phyloP scores from a whole-genome alignment of 2,797 vertebrate genomes.

The Hyperoplus immaculatus region DNA sequence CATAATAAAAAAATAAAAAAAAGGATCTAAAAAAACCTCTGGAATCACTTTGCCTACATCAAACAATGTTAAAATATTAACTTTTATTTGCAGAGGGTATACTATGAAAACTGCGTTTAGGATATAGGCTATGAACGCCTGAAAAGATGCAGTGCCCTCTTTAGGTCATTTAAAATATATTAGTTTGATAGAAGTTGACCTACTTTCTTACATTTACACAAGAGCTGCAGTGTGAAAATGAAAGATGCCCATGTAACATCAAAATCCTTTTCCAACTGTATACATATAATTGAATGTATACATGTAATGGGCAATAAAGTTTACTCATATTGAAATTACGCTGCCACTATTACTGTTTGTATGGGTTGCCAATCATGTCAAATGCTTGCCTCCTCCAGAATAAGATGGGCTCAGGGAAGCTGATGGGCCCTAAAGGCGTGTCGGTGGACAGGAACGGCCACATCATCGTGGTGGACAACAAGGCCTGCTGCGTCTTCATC shows the following conservation, averaged over 20 bases:
- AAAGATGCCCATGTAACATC: background rate
- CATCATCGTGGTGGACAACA: conserved; percentile 98
- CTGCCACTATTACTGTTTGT: background rate
- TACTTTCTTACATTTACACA: background rate
- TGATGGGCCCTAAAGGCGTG: conserved; percentile 99
- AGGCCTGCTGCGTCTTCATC: conserved; percentile 98
- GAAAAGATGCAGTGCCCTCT: too few species aligned
- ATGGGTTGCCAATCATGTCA: background rate
- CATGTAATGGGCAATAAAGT: background rate
- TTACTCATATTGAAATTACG: background rate
- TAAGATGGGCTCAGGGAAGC: conserved; percentile 97
- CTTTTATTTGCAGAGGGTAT: too few species aligned
- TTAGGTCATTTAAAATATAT: too few species aligned
- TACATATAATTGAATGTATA: background rate
- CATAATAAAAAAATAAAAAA: too few species aligned
- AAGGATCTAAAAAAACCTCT: too few species aligned
- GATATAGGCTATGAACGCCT: too few species aligned
- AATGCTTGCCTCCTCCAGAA: conserved; percentile 78
- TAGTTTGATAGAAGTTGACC: background rate
- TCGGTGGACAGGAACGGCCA: conserved; percentile 97
- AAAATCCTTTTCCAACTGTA: background rate
- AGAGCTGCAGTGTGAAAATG: background rate
- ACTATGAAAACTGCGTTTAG: too few species aligned
- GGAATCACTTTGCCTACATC: too few species aligned
- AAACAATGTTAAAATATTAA: too few species aligned